Conservation (phyloP, 2,888 invertebrate genomes). For the Vandiemenella viatica region DNA sequence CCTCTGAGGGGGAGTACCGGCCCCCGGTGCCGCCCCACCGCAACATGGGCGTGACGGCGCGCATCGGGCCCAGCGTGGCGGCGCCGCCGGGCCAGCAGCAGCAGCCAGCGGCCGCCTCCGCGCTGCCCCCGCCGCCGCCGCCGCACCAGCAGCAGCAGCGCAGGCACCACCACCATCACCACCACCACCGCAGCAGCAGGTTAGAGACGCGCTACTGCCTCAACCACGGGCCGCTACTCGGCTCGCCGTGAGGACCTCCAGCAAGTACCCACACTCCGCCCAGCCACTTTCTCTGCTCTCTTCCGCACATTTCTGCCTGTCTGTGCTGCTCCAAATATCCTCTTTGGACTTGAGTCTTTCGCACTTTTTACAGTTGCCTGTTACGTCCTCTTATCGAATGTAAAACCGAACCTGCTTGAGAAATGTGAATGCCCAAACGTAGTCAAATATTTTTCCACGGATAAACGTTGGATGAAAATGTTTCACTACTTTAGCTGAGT, state of each 20-base stretch:
- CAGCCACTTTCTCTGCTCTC: neutral
- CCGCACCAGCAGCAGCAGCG: conserved; percentile 17
- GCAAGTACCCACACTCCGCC: neutral
- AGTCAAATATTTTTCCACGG: too few relatives aligned
- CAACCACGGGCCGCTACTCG: neutral
- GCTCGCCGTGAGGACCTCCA: neutral
- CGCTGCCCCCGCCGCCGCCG: conserved; percentile 10
- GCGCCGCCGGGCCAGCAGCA: conserved; percentile 6
- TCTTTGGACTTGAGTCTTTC: too few relatives aligned
- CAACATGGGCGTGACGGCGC: conserved; percentile 46
- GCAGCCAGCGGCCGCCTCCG: conserved; percentile 10
- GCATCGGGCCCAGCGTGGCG: conserved; percentile 20
- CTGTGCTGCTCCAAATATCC: too few relatives aligned
- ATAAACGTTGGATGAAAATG: too few relatives aligned
- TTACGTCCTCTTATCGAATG: too few relatives aligned
- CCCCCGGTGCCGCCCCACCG: conserved; percentile 82
- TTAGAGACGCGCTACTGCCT: neutral
- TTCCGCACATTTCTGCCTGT: too few relatives aligned
- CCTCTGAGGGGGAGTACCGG: conserved; percentile 48
- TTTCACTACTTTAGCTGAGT: too few relatives aligned
- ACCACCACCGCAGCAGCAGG: conserved; percentile 25
- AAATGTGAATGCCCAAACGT: too few relatives aligned
- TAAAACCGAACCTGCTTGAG: too few relatives aligned
- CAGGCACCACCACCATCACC: conserved; percentile 31
- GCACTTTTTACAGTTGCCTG: too few relatives aligned